Evolutionary conservation across 30 jellyfish, hydroid and myxozoan genomes (phyloP), one percentile per base, ranked within the genome.

Genomic region (Sanderia malayensis): DNA sequence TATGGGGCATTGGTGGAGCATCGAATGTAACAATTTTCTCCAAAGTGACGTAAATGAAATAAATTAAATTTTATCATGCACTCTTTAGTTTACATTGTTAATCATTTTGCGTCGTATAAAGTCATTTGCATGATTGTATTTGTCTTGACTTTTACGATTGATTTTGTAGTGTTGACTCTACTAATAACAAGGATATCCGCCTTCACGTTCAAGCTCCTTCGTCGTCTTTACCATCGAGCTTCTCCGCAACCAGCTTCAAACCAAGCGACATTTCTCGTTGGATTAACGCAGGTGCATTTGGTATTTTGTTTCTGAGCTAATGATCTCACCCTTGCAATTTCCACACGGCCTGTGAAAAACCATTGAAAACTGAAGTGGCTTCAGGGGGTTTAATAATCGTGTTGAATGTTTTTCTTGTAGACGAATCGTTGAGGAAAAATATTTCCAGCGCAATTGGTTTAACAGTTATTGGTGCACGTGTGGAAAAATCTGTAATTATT

Each of bases 261-360:
- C 89, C 89, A 26, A 47, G 21, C 21, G 26, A 22, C 31, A 45
- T 78, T 47, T 78, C 89, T 0, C 19, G 66, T 27, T 64, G 58
- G 37, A 78, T 78, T 20, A 78, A 78, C 76, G 25, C 89, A 46
- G 89, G 89, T 78, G 52, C n/a, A n/a, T n/a, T n/a, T n/a, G n/a
- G n/a, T n/a, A n/a, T n/a, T n/a, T n/a, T n/a, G n/a, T n/a, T n/a
- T n/a, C n/a, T n/a, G n/a, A n/a, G n/a, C n/a, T n/a, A n/a, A n/a
- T n/a, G n/a, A n/a, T n/a, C n/a, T n/a, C n/a, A n/a, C n/a, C n/a
- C n/a, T n/a, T n/a, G n/a, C n/a, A n/a, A n/a, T n/a, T n/a, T n/a
- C n/a, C n/a, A n/a, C n/a, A n/a, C n/a, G n/a, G n/a, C n/a, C n/a
- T n/a, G n/a, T n/a, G n/a, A n/a, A n/a, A n/a, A n/a, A n/a, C n/a